Evolutionary conservation across 2,113 vertebrate genomes (phyloP), one percentile per base, ranked within the genome.

Genomic region (Furnarius figulus): DNA sequence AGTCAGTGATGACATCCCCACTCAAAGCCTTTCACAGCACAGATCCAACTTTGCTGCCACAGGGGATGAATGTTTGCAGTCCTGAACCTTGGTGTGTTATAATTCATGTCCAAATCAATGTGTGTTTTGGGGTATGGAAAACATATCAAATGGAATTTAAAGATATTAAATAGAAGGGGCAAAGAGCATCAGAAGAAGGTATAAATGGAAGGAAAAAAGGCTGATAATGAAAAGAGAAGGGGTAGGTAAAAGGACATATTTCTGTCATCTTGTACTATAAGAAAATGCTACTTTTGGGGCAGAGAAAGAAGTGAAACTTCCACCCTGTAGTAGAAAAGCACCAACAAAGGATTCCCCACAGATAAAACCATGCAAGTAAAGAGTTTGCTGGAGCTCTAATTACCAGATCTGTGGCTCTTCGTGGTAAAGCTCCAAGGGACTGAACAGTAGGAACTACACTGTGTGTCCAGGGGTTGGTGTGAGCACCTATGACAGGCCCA

Each of bases 401-500:
- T 96, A 99, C 99, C 98, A 98, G 97, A 25, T 97, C 97, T 75
- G 94, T 72, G 67, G 95, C 94, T 95, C 96, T 98, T n/a, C 89
- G 93, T 46, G 97, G 93, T 13, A 97, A 95, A 33, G 96, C 90
- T 90, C 98, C 98, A 84, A 98, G 96, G 73, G 98, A 92, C 49
- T 98, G 98, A 14, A 99, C 98, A 10, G 98, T 19, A 7, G 99
- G 99, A 30, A 99, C 90, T 11, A 99, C 91, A 2, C 86, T 98
- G 71, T 97, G 90, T 18, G 96, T 97, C 80, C 94, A 96, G 14
- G 97, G 95, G 35, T 98, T 98, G 37, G 89, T 94, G 30, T 97
- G 98, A 59, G 98, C 98, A 42, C 98, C 99, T 33, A 99, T 98
- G 61, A 99, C 98, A 1, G 98, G 94, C 14, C 98, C 98, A 68